Evolutionary conservation across 92 coral and sea anemone species (phyloP).

Genomic region (Siderastrea siderea): DNA sequence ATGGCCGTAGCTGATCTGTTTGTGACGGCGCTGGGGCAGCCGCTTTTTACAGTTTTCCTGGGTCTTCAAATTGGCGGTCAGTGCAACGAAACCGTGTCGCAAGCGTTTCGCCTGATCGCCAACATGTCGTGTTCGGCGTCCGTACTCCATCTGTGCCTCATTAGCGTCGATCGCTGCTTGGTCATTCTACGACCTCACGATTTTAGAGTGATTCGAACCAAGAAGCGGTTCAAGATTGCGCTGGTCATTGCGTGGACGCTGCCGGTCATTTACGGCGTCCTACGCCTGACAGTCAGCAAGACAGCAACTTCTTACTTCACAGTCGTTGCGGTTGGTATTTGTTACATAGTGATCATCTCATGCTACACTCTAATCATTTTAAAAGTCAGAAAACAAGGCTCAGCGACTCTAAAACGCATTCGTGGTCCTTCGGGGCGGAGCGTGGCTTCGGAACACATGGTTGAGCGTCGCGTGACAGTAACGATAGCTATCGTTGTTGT

Average conservation of each 20-base stretch:
- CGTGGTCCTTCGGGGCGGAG: slow-evolving; percentile 37
- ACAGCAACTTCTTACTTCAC: slow-evolving; percentile 76
- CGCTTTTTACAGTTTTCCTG: slow-evolving; percentile 67
- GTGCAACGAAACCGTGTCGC: slow-evolving; percentile 62
- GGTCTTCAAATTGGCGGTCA: slow-evolving; percentile 53
- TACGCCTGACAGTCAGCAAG: slow-evolving; percentile 75
- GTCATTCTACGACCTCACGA: slow-evolving; percentile 80
- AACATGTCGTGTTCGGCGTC: slow-evolving; percentile 75
- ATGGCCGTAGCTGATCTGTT: slow-evolving; percentile 80
- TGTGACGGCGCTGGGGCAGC: slow-evolving; percentile 72
- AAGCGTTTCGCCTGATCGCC: slow-evolving; percentile 75
- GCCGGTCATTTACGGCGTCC: slow-evolving; percentile 72
- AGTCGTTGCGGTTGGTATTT: slow-evolving; percentile 71
- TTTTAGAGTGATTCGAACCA: slow-evolving; percentile 66
- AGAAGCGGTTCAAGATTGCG: slow-evolving; percentile 64
- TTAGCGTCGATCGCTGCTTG: slow-evolving; percentile 83
- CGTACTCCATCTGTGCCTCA: slow-evolving; percentile 76
- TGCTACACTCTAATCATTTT: slow-evolving; percentile 76
- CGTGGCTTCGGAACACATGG: slow-evolving; percentile 45
- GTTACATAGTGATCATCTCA: slow-evolving; percentile 66
- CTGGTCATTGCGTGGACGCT: slow-evolving; percentile 75
- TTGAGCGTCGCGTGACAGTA: slow-evolving; percentile 85
- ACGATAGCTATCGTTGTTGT: slow-evolving; percentile 79
- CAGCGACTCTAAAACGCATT: slow-evolving; percentile 45
- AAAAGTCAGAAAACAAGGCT: slow-evolving; percentile 72